Base-by-base conservation (phyloP, 1,140 invertebrate genomes). In the Apolygus lucorum region DNA sequence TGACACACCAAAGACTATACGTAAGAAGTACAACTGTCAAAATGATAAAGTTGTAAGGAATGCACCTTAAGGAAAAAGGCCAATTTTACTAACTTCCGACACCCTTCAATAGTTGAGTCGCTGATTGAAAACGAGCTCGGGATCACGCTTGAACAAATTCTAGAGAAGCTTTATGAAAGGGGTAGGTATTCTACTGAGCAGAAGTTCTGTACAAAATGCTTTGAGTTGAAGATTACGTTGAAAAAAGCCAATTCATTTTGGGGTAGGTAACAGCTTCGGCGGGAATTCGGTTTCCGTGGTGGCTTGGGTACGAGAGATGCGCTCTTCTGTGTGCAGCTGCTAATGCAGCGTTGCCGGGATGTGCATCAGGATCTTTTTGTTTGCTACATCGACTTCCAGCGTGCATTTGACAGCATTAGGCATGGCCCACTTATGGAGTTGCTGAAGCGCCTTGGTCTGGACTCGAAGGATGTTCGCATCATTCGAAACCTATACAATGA, bases 141-240 rank as follows among this genome's bases (percentile, higher is more conserved):
- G 34, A 49, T 49, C 34, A 49, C 34, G 17, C 34, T 49, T 17
- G 34, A 49, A n/a, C 34, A 49, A 49, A 49, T 49, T 49, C 34
- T 8, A 11, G 34, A 49, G 34, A 17, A 49, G 34, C 34, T 49
- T 49, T n/a, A n/a, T n/a, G n/a, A n/a, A n/a, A n/a, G n/a, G n/a
- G n/a, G n/a, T n/a, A n/a, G n/a, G n/a, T n/a, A n/a, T n/a, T n/a
- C n/a, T 17, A 49, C 34, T 49, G 34, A 49, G 34, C 34, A 49
- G 34, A 49, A 49, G 34, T 49, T 49, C 34, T 49, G 34, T 49
- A 49, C 34, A 49, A 49, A 49, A 49, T 49, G 34, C 34, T 49
- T 49, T 49, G 34, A 49, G 34, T 49, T 49, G 34, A 49, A 49
- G 34, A 49, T 49, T 49, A 49, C 17, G 34, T 49, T 49, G 8